These are phyloP conservation scores for Pandemis heparana DNA, from an alignment of 2,888 invertebrate genomes.

Conservation along the genomic window DNA sequence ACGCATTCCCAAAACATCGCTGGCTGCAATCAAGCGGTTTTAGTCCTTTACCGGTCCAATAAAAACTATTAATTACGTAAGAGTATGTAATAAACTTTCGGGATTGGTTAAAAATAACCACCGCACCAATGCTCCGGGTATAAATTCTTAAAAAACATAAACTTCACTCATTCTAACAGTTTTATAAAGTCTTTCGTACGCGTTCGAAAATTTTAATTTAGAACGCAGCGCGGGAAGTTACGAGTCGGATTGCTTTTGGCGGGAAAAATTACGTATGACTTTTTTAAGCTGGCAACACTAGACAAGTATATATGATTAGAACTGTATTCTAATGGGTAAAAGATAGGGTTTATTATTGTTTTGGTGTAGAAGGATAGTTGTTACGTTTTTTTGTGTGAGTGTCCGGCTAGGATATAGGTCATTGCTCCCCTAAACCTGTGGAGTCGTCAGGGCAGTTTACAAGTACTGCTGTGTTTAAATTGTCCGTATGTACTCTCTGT, in stretches of 20 bases:
- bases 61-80: conserved; percentile 85
- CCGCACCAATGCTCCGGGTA: conserved; percentile 71
- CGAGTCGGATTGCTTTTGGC: conserved; percentile 72
- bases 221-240: conserved; percentile 62
- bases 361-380: conserved; percentile 62
- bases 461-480: conserved; percentile 84
- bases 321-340: conserved; percentile 77
- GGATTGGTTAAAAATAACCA: conserved; percentile 83
- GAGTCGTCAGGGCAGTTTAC: conserved; percentile 82
- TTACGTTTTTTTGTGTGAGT: conserved; percentile 66
- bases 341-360: conserved; percentile 79
- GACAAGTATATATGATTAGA: conserved; percentile 76
- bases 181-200: conserved; percentile 55
- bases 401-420: conserved; percentile 83
- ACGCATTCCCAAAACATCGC: conserved; percentile 60
- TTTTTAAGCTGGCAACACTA: conserved; percentile 60
- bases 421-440: conserved; percentile 85
- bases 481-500: conserved; percentile 82
- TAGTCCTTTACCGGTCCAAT: conserved; percentile 82
- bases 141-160: conserved; percentile 85
- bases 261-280: conserved; percentile 65
- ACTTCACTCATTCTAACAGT: conserved; percentile 59
- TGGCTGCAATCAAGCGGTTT: conserved; percentile 71
- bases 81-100: conserved; percentile 82
- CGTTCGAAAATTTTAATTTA: conserved; percentile 59